phyloP scores from a whole-genome alignment of 2,888 invertebrate genomes.

The Ypsolopha sequella region DNA sequence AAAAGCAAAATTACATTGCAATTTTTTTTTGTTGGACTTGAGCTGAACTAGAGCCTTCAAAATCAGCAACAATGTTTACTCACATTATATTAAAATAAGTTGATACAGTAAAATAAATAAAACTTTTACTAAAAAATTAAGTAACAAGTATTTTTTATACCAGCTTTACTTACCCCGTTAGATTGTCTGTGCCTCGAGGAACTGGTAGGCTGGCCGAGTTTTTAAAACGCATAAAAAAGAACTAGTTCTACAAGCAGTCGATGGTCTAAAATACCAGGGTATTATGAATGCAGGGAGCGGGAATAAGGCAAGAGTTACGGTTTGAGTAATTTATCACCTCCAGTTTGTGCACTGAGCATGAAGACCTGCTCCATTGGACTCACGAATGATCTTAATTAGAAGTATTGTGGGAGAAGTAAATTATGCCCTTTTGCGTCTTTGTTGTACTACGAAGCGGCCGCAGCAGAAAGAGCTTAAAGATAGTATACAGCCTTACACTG shows the following conservation, averaged over 20 bases:
- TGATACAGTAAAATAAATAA: no score
- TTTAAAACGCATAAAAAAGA: slow-evolving; percentile 8
- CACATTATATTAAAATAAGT: no score
- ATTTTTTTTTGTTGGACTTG: no score
- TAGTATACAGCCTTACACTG: slow-evolving; percentile 10
- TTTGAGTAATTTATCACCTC: slow-evolving; percentile 63
- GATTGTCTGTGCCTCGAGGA: slow-evolving; percentile 39
- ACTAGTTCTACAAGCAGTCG: slow-evolving; percentile 20
- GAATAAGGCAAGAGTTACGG: slow-evolving; percentile 54
- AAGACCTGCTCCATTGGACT: slow-evolving; percentile 27
- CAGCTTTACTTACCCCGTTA: no score
- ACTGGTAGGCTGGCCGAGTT: slow-evolving; percentile 30
- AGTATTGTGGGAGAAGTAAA: slow-evolving; percentile 59
- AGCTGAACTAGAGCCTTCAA: no score
- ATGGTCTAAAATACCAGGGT: slow-evolving; percentile 26
- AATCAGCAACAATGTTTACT: no score
- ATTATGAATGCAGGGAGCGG: slow-evolving; percentile 30
- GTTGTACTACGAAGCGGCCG: slow-evolving; percentile 17
- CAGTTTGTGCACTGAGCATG: slow-evolving; percentile 49
- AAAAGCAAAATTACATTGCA: no score
- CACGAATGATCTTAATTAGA: slow-evolving; percentile 68
- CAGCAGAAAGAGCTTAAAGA: slow-evolving; percentile 2
- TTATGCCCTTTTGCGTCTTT: slow-evolving; percentile 41
- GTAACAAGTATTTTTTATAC: no score
- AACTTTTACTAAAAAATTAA: no score